Percentiles rank a stretch among this genome's conserved stretches.
Conservation (phyloP, 64 coral and sea anemone genomes). For the Catalaphyllia jardinei region DNA sequence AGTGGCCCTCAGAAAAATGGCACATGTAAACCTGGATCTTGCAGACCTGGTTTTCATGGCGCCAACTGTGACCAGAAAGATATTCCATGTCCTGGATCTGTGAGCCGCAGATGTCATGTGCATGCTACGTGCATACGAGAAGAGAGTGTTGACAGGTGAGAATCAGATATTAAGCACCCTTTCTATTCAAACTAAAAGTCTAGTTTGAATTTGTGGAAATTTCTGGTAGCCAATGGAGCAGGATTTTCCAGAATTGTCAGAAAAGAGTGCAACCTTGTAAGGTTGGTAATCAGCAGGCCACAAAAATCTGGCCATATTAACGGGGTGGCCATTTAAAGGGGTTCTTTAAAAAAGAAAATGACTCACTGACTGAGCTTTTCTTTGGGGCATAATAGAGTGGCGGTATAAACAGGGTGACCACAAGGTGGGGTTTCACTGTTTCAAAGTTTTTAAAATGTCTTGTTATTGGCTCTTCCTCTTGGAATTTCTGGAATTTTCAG, state of each 20-base stretch:
- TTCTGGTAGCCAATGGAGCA: too few species aligned
- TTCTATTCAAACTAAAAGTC: too few species aligned
- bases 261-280: too few species aligned
- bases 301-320: too few species aligned
- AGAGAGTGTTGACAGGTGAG: slow-evolving; percentile 42
- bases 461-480: neutral
- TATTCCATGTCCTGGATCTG: slow-evolving; percentile 27
- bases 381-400: too few species aligned
- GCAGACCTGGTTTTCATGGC: slow-evolving; percentile 81
- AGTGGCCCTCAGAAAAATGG: slow-evolving; percentile 78
- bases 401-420: neutral
- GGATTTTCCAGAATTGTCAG: too few species aligned
- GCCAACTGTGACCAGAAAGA: slow-evolving; percentile 69
- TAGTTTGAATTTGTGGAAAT: too few species aligned
- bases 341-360: too few species aligned
- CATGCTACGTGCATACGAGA: slow-evolving; percentile 52
- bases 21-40: slow-evolving; percentile 72
- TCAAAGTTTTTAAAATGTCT: neutral
- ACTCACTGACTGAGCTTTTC: too few species aligned
- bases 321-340: too few species aligned
- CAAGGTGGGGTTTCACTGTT: neutral
- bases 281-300: too few species aligned
- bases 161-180: neutral
- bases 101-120: slow-evolving; percentile 63
- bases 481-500: neutral